Evolutionary conservation across 2,113 vertebrate genomes (phyloP).

Genomic region (Anas platyrhynchos): DNA sequence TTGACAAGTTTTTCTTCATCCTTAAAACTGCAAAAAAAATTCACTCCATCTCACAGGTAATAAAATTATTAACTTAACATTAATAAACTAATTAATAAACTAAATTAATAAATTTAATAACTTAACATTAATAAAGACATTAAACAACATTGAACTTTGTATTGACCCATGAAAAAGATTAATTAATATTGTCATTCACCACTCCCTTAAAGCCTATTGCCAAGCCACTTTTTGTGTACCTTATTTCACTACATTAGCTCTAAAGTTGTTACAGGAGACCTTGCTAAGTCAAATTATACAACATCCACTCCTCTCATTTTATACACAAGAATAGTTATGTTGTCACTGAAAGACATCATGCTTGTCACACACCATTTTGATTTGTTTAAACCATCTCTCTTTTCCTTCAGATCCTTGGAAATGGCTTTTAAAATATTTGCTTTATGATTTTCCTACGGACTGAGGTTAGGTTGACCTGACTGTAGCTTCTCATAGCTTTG

Average conservation of each 20-base stretch:
- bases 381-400: background rate
- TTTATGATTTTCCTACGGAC: background rate
- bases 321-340: background rate
- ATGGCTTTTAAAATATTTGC: background rate
- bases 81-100: background rate
- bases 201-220: background rate
- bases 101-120: too few relatives aligned
- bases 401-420: background rate
- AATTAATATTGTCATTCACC: background rate
- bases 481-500: background rate
- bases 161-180: background rate
- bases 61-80: background rate
- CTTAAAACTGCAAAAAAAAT: background rate
- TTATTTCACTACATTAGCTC: background rate
- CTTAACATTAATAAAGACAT: background rate
- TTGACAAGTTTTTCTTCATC: background rate
- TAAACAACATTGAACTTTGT: background rate
- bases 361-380: background rate
- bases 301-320: background rate
- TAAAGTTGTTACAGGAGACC: background rate
- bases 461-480: background rate
- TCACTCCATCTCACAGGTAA: background rate
- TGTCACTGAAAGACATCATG: background rate
- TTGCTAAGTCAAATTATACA: background rate
- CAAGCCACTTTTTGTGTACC: background rate